Evolutionary conservation across 2,888 invertebrate species (phyloP), one percentile per base, ranked within the genome.

Genomic region (Strigamia transsilvanica): DNA sequence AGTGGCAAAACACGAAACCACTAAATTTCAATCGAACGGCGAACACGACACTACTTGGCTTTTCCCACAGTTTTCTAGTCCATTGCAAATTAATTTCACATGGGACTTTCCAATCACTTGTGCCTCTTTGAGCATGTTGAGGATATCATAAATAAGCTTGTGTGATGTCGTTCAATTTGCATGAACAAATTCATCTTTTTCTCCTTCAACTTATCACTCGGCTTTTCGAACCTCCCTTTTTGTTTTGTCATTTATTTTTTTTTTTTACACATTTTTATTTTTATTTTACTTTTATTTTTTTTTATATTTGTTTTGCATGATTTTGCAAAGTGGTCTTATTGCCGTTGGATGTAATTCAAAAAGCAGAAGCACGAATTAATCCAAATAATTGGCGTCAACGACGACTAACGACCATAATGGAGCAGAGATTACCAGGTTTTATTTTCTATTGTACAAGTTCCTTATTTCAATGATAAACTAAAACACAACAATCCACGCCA

Each of bases 241-340:
- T 7, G 34, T 78, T 80, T 80, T 18, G 18, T 80, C 46, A 21
- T 0, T 80, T 80, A 15, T n/a, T 42, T 41, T 80, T 80, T 46
- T 80, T 6, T 18, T n/a, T n/a, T n/a, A n/a, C n/a, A 41, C 46
- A 15, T 80, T 56, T 61, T 1, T 81, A 32, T 93, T 88, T 94
- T 94, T 38, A 2, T 27, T 90, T 82, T 85, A n/a, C n/a, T 80
- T 82, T n/a, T 27, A 56, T 73, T 82, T 80, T 34, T 21, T 27
- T 90, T 86, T 83, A 10, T 83, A 83, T 84, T 79, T 51, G 46
- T 46, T 23, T 56, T 80, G 80, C 82, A 18, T 56, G 80, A 46
- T 27, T 34, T 80, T 23, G 23, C n/a, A 79, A 38, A 80, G 79
- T 79, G 42, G 66, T 41, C 77, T 83, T 66, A 82, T 79, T 80